These are phyloP conservation scores for Microchrysa polita DNA, from an alignment of 2,888 invertebrate species.

Conservation along the genomic window DNA sequence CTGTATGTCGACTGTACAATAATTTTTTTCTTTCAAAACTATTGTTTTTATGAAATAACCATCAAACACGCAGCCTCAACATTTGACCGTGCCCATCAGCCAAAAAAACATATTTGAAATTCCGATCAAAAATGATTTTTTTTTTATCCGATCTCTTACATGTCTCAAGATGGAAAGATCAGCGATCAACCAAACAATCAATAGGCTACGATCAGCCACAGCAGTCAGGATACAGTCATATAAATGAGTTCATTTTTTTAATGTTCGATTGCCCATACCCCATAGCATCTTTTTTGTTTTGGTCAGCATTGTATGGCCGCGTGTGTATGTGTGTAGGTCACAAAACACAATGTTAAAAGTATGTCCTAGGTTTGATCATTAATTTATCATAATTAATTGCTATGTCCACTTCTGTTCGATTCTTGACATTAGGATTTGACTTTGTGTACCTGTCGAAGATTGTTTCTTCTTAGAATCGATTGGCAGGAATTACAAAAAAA, in stretches of 20 bases:
- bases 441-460: conserved; percentile 12
- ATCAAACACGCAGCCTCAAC: conserved; percentile 39
- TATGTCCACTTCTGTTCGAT: conserved; percentile 44
- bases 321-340: too few relatives aligned
- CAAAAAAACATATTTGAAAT: conserved; percentile 49
- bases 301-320: too few relatives aligned
- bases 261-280: conserved; percentile 13
- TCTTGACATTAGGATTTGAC: conserved; percentile 25
- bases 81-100: conserved; percentile 32
- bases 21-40: conserved; percentile 44
- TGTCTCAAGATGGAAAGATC: conserved; percentile 15
- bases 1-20: conserved; percentile 32
- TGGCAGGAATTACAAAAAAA: too few relatives aligned
- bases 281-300: conserved; percentile 6
- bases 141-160: conserved; percentile 27
- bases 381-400: conserved; percentile 50
- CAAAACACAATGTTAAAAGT: conserved; percentile 30
- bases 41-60: conserved; percentile 46
- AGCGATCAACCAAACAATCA: conserved; percentile 32
- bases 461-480: too few relatives aligned
- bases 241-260: conserved; percentile 45
- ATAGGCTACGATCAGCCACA: conserved; percentile 2
- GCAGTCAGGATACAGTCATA: conserved; percentile 38
- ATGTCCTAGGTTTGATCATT: conserved; percentile 46
- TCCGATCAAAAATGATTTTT: conserved; percentile 48